These are phyloP conservation scores for Macroteleia sp. DNA, from an alignment of 2,888 invertebrate genomes.

Conservation along the genomic window DNA sequence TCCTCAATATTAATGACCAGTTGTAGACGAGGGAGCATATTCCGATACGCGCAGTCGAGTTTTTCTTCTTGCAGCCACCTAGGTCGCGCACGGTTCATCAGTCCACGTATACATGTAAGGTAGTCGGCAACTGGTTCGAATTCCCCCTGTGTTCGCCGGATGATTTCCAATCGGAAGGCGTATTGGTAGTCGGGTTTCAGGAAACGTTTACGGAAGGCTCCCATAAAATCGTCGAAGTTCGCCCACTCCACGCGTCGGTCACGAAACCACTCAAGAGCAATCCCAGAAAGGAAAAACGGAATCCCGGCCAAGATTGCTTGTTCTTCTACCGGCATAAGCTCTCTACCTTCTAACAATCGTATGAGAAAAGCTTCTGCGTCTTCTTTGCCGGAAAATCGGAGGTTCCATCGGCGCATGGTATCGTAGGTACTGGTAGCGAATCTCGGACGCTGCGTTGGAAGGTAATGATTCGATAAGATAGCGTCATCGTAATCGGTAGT, in stretches of 20 bases:
- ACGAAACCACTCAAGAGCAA: constrained; percentile 12
- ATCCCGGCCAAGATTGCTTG: background rate
- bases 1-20: background rate
- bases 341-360: constrained; percentile 3
- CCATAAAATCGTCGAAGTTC: background rate
- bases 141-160: constrained; percentile 6
- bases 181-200: constrained; percentile 1
- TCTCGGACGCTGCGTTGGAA: no score
- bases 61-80: background rate
- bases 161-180: background rate
- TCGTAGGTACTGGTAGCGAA: background rate
- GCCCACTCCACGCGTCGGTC: background rate
- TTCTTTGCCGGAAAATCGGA: constrained; percentile 16
- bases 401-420: constrained; percentile 23
- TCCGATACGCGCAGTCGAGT: constrained; percentile 1
- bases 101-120: constrained; percentile 4
- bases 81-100: background rate
- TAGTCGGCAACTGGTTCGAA: background rate
- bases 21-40: constrained; percentile 19
- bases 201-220: background rate
- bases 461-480: no score
- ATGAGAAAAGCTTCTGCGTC: constrained; percentile 14
- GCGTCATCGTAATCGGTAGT: no score
- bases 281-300: constrained; percentile 21
- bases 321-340: constrained; percentile 6